Base-by-base conservation (phyloP, 2,797 vertebrate species). In the Leptodactylus fallax region DNA sequence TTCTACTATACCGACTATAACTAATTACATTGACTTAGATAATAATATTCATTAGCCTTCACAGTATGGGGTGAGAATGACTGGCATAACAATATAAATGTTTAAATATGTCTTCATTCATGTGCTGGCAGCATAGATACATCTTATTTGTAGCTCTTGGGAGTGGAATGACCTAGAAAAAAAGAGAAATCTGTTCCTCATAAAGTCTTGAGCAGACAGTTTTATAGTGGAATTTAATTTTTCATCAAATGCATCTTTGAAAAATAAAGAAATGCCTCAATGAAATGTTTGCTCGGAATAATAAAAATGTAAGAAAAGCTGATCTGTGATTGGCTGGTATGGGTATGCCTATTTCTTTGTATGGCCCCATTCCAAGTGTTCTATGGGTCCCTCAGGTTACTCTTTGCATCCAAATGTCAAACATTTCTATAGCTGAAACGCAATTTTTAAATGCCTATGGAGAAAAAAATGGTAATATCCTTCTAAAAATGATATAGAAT, bases 21-120 rank as follows among this genome's bases (percentile, higher is more conserved):
- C 58, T 78, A 65, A 65, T 78, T 63, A 14, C 36, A 58, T 77
- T 85, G 60, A 78, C 83, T 85, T 53, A 84, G 21, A 56, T 85
- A n/a, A 49, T 49, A 63, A 21, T 51, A 65, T 78, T 77, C 74
- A 85, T 77, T 85, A 85, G n/a, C 47, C 49, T 65, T 61, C 58
- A 78, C 58, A 65, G 56, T 47, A 85, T 49, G 83, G 23, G 63
- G 60, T 12, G 10, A 12, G 45, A 78, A 78, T 85, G 83, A 85
- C 58, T 78, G 72, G 23, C 58, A 78, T 51, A 65, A 47, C n/a
- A 78, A 85, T 85, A 78, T 85, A 85, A 85, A 85, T 85, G 74
- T 85, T 85, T 85, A 85, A 85, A 85, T 78, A 85, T 78, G 60
- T 76, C 77, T 85, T 53, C 45, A 85, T 63, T 85, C 83, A 85